phyloP scores from a whole-genome alignment of 2,797 vertebrate genomes.

The Scomberomorus guttatus region DNA sequence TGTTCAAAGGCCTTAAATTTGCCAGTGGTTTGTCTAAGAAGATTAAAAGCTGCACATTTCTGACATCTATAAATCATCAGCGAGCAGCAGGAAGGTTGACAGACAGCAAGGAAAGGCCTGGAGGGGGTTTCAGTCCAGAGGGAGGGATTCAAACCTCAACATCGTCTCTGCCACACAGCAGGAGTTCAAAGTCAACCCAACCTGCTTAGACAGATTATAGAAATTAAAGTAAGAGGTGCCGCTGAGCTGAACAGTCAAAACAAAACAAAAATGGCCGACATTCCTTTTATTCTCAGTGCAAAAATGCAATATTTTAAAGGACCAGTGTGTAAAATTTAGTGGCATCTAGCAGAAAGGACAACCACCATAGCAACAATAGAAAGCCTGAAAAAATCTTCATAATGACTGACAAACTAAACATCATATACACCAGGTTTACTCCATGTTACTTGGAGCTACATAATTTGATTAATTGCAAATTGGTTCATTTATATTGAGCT shows the following conservation, averaged over 20 bases:
- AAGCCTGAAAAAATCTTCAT: no score
- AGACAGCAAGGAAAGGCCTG: constrained; percentile 4
- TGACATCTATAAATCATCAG: constrained; percentile 22
- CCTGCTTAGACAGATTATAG: constrained; percentile 52
- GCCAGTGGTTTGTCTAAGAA: constrained; percentile 7
- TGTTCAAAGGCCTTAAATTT: constrained; percentile 14
- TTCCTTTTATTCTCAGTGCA: no score
- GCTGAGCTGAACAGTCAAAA: not conserved
- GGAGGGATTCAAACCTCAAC: constrained; percentile 18
- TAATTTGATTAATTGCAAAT: no score
- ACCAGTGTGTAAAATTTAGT: no score
- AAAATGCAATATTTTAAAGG: no score
- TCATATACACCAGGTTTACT: no score
- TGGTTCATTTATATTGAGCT: no score
- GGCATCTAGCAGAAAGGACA: no score
- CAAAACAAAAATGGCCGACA: no score
- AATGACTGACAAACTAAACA: no score
- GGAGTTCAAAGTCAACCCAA: constrained; percentile 43
- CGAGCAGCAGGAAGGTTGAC: constrained; percentile 20
- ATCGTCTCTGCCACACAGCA: constrained; percentile 16
- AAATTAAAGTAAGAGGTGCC: constrained; percentile 47
- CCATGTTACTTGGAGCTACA: no score
- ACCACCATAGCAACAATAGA: no score
- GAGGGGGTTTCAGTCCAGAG: constrained; percentile 14
- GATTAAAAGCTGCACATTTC: constrained; percentile 36